Evolutionary conservation across 2,797 vertebrate genomes (phyloP), one percentile per base, ranked within the genome.

Genomic region (Peromyscus aztecus): DNA sequence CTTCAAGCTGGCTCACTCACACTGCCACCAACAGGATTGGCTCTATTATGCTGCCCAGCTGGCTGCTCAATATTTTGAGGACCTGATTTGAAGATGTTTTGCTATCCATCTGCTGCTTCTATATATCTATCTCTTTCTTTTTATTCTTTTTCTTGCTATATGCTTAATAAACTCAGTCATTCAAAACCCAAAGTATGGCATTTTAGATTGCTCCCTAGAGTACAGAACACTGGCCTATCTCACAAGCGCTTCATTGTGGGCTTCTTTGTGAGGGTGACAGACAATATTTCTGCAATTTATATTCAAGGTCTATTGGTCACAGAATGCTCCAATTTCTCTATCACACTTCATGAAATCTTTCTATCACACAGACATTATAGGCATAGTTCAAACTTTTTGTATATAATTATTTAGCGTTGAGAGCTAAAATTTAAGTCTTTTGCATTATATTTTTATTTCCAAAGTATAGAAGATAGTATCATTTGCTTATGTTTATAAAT

Each of bases 341-440:
- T 69, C 13, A 19, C 5, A 83, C 0, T 31, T n/a, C 9, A 73
- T 37, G 14, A 78, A 55, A 55, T 83, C 31, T 63, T 77, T 77
- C 23, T 78, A 65, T 78, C 67, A 87, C 8, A 52, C 5, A 43
- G 2, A 83, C 19, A 77, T 61, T 55, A 37, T 4, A 52, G 1
- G 23, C 2, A 61, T 2, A 8, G 49, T 49, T 1, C 10, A 63
- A 34, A 73, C 0, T 13, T 63, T 84, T 95, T 40, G 71, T 49
- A 13, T 49, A 23, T 57, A 14, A 71, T 89, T 81, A 40, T 93
- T 93, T 85, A 59, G 0, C 19, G 73, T 24, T 89, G 7, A 19
- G 78, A 82, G 37, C n/a, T 89, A 90, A 89, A 96, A 80, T 88
- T 57, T 19, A 93, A 89, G 11, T 63, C 23, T 6, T 17, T 23